phyloP scores from a whole-genome alignment of 2,888 invertebrate genomes.

The Glaucopsyche alexis region DNA sequence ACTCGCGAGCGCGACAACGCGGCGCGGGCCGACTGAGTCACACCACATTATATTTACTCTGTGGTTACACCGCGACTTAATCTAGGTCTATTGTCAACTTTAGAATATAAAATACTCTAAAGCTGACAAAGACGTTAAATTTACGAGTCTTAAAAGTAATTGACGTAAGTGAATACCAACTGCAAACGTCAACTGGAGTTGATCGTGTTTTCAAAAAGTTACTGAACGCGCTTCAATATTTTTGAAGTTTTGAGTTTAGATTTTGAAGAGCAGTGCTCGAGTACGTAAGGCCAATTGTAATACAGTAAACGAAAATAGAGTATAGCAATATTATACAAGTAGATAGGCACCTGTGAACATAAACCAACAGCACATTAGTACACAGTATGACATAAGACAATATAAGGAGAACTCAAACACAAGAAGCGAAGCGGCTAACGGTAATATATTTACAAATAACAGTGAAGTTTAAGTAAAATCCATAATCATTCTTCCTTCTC shows the following conservation, averaged over 20 bases:
- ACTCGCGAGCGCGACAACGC: slow-evolving; percentile 1
- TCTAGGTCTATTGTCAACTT: background rate
- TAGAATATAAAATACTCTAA: background rate
- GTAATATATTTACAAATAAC: slow-evolving; percentile 35
- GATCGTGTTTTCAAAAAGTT: background rate
- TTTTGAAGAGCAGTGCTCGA: slow-evolving; percentile 72
- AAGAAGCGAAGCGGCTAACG: slow-evolving; percentile 37
- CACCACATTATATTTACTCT: background rate
- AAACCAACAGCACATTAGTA: slow-evolving; percentile 48
- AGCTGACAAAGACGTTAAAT: background rate
- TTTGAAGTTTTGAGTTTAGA: slow-evolving; percentile 36
- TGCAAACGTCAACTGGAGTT: background rate
- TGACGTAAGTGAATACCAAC: background rate
- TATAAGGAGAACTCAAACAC: slow-evolving; percentile 35
- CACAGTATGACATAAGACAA: slow-evolving; percentile 39
- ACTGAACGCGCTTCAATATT: background rate
- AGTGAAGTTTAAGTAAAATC: background rate
- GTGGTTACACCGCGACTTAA: background rate
- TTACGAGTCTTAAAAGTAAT: background rate
- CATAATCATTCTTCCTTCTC: background rate
- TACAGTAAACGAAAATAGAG: slow-evolving; percentile 42
- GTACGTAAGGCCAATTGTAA: slow-evolving; percentile 56
- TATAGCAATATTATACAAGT: slow-evolving; percentile 59
- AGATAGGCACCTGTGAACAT: slow-evolving; percentile 69
- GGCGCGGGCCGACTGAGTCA: background rate